Evolutionary conservation across 1,140 invertebrate genomes (phyloP).

Genomic region (Oreohelix idahoensis): DNA sequence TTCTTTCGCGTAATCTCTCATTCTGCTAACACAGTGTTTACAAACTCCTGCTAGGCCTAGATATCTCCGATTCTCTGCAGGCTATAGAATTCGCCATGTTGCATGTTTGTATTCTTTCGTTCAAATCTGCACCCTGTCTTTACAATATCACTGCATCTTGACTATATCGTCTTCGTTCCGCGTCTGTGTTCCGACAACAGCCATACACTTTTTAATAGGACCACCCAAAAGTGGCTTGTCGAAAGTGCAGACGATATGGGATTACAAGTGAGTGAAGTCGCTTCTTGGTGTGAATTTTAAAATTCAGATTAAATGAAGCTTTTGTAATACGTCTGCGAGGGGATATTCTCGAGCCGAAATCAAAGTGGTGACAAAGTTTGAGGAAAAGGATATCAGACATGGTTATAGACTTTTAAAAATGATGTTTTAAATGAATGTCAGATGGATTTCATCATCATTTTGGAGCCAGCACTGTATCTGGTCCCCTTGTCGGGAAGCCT

Average conservation of each 20-base stretch:
- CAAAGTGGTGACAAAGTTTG: too few species aligned
- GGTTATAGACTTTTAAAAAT: too few species aligned
- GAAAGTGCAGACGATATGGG: background rate
- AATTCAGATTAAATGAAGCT: slow-evolving; percentile 8
- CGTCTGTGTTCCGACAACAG: background rate
- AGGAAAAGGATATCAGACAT: too few species aligned
- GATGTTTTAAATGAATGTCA: too few species aligned
- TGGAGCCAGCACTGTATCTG: too few species aligned
- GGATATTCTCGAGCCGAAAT: too few species aligned
- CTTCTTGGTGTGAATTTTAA: background rate
- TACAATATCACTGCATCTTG: background rate
- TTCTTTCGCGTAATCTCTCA: background rate
- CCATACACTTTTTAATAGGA: background rate
- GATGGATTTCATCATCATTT: too few species aligned
- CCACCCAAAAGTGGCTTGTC: background rate
- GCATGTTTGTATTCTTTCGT: background rate
- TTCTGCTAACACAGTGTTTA: background rate
- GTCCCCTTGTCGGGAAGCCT: too few species aligned
- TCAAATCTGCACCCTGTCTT: background rate
- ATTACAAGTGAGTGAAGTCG: slow-evolving; percentile 5
- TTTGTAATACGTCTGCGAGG: too few species aligned
- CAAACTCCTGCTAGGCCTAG: background rate
- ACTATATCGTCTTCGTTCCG: slow-evolving; percentile 14
- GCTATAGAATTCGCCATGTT: slow-evolving; percentile 4
- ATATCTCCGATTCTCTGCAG: background rate